phyloP scores from a whole-genome alignment of 2,888 invertebrate genomes.

The Aphodius sticticus region DNA sequence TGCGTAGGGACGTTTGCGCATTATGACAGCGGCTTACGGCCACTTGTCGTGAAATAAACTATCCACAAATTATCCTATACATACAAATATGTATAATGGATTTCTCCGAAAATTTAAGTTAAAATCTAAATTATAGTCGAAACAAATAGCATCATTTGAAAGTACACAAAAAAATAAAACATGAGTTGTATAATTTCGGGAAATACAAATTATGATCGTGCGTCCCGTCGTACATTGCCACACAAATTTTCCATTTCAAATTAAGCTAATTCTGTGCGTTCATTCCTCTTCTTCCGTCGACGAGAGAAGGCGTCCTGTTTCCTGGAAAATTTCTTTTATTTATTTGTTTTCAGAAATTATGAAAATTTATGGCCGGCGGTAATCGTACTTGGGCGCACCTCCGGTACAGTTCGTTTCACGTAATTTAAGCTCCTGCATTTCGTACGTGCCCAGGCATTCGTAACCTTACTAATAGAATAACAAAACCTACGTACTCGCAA shows the following conservation, averaged over 20 bases:
- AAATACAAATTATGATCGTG: neutral
- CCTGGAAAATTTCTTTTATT: neutral
- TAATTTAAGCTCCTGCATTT: neutral
- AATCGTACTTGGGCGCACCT: neutral
- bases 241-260: slow-evolving; percentile 4
- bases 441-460: neutral
- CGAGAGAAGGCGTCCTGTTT: neutral
- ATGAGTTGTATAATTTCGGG: neutral
- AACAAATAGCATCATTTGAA: no score
- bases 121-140: no score
- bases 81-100: no score
- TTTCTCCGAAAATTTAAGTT: no score
- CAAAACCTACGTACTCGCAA: neutral
- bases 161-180: neutral
- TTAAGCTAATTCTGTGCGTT: neutral
- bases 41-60: no score
- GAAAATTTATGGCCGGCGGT: neutral
- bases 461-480: neutral
- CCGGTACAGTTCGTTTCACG: neutral
- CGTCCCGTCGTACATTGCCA: neutral
- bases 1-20: no score
- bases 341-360: neutral
- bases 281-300: neutral
- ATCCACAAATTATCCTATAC: no score
- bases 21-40: no score